Conservation (phyloP, 2,113 vertebrate genomes). For the Cyphomyrus discorhynchus region DNA sequence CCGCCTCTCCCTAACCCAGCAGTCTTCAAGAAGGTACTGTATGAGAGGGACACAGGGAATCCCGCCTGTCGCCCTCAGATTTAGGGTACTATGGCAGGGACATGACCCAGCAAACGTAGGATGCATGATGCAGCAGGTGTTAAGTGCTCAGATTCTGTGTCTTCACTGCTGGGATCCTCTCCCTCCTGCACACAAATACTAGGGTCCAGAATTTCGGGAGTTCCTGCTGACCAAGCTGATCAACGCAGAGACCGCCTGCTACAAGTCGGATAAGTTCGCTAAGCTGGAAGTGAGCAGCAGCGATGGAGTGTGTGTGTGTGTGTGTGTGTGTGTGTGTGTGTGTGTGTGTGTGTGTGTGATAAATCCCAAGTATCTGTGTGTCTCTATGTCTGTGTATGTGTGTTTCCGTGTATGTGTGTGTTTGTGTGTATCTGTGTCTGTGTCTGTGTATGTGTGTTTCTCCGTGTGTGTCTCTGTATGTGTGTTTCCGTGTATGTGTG, state of each 20-base stretch:
- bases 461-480: too few species aligned
- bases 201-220: slow-evolving; percentile 84
- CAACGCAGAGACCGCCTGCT: slow-evolving; percentile 84
- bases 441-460: not conserved
- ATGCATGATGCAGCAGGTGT: not conserved
- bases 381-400: not conserved
- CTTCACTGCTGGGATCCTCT: not conserved
- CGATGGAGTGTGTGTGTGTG: not conserved
- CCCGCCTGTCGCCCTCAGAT: not conserved
- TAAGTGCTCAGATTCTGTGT: not conserved
- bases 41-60: slow-evolving; percentile 21
- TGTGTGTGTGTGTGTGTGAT: slow-evolving; percentile 9
- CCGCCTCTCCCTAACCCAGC: slow-evolving; percentile 78
- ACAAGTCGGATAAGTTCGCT: slow-evolving; percentile 89
- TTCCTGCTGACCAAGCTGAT: slow-evolving; percentile 93
- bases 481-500: too few species aligned
- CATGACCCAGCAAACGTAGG: not conserved
- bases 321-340: slow-evolving; percentile 17
- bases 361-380: not conserved
- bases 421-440: not conserved
- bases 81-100: not conserved
- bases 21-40: slow-evolving; percentile 86
- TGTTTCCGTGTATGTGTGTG: not conserved
- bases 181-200: not conserved
- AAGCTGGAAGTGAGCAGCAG: slow-evolving; percentile 79